phyloP scores from a whole-genome alignment of 2,888 invertebrate genomes.

The Ypsolopha sequella region DNA sequence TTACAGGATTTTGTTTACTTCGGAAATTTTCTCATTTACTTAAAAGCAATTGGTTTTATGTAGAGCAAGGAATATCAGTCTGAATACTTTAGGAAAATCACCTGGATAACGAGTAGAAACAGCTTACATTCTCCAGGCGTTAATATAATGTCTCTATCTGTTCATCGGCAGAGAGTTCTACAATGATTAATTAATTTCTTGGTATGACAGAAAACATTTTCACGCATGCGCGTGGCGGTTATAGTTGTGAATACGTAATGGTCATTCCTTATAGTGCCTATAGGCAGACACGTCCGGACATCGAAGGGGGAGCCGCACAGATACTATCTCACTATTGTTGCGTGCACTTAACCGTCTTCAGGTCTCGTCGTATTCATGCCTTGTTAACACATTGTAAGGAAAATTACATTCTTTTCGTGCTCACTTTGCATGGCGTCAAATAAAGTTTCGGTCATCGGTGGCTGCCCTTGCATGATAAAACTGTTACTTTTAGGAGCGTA shows the following conservation, averaged over 20 bases:
- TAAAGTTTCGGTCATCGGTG: constrained; percentile 59
- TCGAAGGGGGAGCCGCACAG: constrained; percentile 35
- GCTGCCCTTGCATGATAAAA: constrained; percentile 52
- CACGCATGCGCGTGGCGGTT: background rate
- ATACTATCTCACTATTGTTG: constrained; percentile 63
- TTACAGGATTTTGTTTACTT: too few species aligned
- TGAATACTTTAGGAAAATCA: background rate
- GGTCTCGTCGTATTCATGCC: constrained; percentile 40
- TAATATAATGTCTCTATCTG: too few species aligned
- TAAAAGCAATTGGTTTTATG: background rate
- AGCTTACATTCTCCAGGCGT: too few species aligned
- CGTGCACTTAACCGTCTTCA: constrained; percentile 65
- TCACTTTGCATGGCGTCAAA: constrained; percentile 38
- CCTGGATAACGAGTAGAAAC: too few species aligned
- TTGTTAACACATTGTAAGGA: constrained; percentile 69
- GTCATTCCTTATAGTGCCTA: constrained; percentile 1
- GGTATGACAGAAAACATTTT: too few species aligned
- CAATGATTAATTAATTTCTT: too few species aligned
- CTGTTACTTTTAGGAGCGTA: constrained; percentile 43
- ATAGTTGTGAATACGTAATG: background rate
- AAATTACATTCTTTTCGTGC: constrained; percentile 64
- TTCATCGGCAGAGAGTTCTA: too few species aligned
- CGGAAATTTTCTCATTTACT: too few species aligned
- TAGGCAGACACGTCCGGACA: constrained; percentile 1
- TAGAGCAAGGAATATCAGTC: background rate